phyloP scores from a whole-genome alignment of 2,797 vertebrate species.

The Ceryle rudis region DNA sequence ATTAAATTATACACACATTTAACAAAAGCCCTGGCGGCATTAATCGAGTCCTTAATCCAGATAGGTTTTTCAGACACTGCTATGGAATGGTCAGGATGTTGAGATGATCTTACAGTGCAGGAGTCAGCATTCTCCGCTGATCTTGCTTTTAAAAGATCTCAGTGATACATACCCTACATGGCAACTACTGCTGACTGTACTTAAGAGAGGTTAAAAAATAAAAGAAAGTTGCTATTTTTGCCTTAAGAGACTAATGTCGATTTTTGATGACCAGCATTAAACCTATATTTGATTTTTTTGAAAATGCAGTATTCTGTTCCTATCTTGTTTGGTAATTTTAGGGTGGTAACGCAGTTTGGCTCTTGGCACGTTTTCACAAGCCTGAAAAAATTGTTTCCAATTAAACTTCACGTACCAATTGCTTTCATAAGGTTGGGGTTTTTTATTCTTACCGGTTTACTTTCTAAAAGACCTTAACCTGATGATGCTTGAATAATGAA shows the following conservation, averaged over 20 bases:
- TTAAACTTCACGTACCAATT: not conserved
- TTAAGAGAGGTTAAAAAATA: conserved; percentile 31
- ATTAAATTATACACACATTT: not conserved
- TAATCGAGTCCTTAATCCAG: not conserved
- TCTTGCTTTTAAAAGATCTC: conserved; percentile 34
- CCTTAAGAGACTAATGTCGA: conserved; percentile 12
- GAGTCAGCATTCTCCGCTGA: not conserved
- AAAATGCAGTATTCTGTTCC: conserved; percentile 25
- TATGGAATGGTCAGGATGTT: conserved; percentile 20
- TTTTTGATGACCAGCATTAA: conserved; percentile 52
- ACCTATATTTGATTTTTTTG: conserved; percentile 5
- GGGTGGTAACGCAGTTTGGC: not conserved
- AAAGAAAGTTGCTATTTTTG: conserved; percentile 49
- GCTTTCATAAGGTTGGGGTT: not conserved
- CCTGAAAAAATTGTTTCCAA: not conserved
- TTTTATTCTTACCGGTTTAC: not conserved
- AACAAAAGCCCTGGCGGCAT: not conserved
- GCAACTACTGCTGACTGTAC: not conserved
- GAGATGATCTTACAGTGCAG: not conserved
- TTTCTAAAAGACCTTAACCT: conserved; percentile 29
- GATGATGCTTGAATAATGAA: conserved; percentile 23
- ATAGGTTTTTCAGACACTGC: not conserved
- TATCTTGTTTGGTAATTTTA: not conserved
- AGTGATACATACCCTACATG: conserved; percentile 31
- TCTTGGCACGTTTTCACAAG: conserved; percentile 1